These are phyloP conservation scores for Agonopterix alstromeriana DNA, from an alignment of 2,888 invertebrate species.

Conservation along the genomic window DNA sequence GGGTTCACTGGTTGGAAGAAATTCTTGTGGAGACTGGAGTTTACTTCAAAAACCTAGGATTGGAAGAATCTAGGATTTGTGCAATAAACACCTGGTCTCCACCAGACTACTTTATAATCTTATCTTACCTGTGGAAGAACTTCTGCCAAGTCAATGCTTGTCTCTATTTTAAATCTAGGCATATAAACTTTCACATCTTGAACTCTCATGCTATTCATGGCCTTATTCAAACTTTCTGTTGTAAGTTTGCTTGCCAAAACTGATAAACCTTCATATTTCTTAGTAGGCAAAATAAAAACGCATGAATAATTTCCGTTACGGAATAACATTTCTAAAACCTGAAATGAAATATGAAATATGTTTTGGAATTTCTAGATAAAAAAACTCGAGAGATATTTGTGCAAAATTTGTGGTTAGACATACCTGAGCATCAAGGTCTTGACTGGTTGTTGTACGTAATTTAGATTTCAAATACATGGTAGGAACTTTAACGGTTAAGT, in stretches of 20 bases:
- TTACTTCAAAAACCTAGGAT: too few species aligned
- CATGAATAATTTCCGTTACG: slow-evolving; percentile 63
- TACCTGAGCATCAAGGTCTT: slow-evolving; percentile 51
- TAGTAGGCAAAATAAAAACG: slow-evolving; percentile 84
- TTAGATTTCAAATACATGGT: slow-evolving; percentile 79
- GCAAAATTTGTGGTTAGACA: too few species aligned
- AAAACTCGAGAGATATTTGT: too few species aligned
- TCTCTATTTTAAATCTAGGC: slow-evolving; percentile 19
- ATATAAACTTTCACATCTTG: slow-evolving; percentile 5
- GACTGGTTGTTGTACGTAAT: slow-evolving; percentile 48
- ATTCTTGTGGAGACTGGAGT: background rate
- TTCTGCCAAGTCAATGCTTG: slow-evolving; percentile 15
- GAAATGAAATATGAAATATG: slow-evolving; percentile 5
- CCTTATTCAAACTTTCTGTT: background rate
- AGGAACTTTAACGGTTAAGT: slow-evolving; percentile 75
- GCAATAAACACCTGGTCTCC: too few species aligned
- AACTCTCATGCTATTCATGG: background rate
- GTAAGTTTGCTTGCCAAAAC: background rate
- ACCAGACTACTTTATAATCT: too few species aligned
- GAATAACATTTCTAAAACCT: slow-evolving; percentile 86
- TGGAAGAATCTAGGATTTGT: too few species aligned
- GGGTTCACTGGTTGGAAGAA: too few species aligned
- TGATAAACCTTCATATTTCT: slow-evolving; percentile 69
- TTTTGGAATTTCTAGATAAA: background rate
- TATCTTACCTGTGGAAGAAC: slow-evolving; percentile 16